A percentile compares a stretch with the other conserved stretches of the same genome.
Conservation (phyloP, 2,888 invertebrate genomes). For the Callyntrura sp. region DNA sequence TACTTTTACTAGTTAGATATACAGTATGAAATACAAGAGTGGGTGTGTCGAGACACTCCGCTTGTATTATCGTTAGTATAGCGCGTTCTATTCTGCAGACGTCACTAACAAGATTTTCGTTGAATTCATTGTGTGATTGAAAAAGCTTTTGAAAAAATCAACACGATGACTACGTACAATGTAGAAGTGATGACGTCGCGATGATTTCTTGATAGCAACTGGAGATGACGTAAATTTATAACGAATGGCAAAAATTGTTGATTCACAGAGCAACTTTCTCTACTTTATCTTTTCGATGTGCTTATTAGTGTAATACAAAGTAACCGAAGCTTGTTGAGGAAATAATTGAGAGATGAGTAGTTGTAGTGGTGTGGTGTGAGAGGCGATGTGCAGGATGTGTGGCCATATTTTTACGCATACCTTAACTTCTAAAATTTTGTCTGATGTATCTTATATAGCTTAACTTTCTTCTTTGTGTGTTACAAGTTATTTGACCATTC, state of each 20-base stretch:
- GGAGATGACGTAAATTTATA: too few species aligned
- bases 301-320: background rate
- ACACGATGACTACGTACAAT: too few species aligned
- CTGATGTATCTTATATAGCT: background rate
- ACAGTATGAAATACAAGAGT: too few species aligned
- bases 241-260: background rate
- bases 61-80: too few species aligned
- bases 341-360: background rate
- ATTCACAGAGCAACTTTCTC: background rate
- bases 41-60: too few species aligned
- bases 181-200: too few species aligned
- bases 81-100: too few species aligned
- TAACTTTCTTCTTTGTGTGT: background rate
- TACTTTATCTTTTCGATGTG: background rate
- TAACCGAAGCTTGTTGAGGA: conserved; percentile 14
- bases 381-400: conserved; percentile 8
- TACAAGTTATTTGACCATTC: conserved; percentile 71
- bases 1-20: too few species aligned
- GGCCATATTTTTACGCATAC: background rate
- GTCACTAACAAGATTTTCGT: too few species aligned
- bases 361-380: background rate
- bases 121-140: too few species aligned
- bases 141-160: too few species aligned
- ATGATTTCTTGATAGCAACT: too few species aligned
- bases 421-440: conserved; percentile 1